Percentiles rank a stretch among this genome's conserved stretches.
These are phyloP conservation scores for Trachelus troglodyta DNA, from an alignment of 2,888 invertebrate species.

Conservation along the genomic window DNA sequence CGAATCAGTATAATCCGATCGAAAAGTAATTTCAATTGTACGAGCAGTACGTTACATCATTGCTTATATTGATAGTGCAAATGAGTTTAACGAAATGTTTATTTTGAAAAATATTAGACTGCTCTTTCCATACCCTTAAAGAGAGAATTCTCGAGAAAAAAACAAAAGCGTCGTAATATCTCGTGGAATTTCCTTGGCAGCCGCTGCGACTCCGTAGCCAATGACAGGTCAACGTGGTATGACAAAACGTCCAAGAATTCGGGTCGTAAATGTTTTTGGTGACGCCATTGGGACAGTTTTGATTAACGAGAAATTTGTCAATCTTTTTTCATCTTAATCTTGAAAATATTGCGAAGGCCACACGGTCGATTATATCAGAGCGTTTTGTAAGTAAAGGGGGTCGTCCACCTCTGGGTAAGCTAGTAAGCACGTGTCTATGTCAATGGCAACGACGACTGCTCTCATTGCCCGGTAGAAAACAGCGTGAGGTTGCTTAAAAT, in stretches of 20 bases:
- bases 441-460: neutral
- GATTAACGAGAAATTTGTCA: neutral
- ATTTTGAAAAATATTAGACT: neutral
- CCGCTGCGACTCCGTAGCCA: neutral
- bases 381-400: neutral
- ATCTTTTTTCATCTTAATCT: neutral
- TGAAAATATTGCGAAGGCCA: neutral
- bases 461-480: neutral
- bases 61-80: no score
- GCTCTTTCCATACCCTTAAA: neutral
- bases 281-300: neutral
- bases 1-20: neutral
- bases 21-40: neutral
- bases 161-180: neutral
- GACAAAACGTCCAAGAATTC: neutral
- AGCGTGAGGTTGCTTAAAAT: neutral
- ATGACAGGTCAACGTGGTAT: neutral
- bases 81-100: neutral
- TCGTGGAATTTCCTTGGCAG: neutral
- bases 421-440: neutral
- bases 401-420: neutral
- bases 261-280: neutral
- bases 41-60: neutral
- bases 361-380: constrained; percentile 3
- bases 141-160: neutral